Evolutionary conservation across 2,113 vertebrate genomes (phyloP), one percentile per base, ranked within the genome.

Genomic region (Donacobius atricapilla): DNA sequence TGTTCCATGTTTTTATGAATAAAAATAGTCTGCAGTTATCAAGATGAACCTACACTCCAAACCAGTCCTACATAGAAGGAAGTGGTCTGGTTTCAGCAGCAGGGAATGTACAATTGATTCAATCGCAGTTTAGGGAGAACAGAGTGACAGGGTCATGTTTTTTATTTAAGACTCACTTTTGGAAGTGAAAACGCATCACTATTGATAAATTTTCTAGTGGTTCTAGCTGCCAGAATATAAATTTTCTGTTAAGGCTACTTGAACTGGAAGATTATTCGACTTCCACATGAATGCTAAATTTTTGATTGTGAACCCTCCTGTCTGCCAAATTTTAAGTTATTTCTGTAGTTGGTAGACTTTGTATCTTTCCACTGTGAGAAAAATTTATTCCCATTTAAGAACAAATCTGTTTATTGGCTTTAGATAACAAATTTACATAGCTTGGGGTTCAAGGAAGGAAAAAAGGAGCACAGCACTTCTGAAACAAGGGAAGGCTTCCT

Each of bases 361-460:
- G 8, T 19, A 9, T 54, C 30, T 13, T 84, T 68, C 17, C 13
- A 47, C 25, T 6, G 1, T 24, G 10, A 31, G 45, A 73, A 47
- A 35, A 61, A 23, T 3, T 68, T 72, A n/a, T 66, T 17, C 11
- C 10, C 3, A 7, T 68, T 63, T 68, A 8, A 69, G 56, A 90
- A 9, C 7, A 33, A n/a, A 68, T 68, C 16, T 82, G 3, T 57
- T 50, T 53, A 9, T 70, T 86, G 13, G 8, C 39, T 84, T 92
- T 58, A 58, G 28, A 19, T 84, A 45, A 58, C 8, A 35, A 82
- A 73, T 16, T 39, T 48, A 10, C 11, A 45, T 9, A 50, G 19
- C 10, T 66, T 48, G 17, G 4, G 2, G 1, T 11, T 5, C 2
- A 6, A 17, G 6, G 21, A 11, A 76, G 65, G 47, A 7, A n/a